These are phyloP conservation scores for Drosophila burlai DNA, from an alignment of 1,140 invertebrate genomes.

Conservation along the genomic window DNA sequence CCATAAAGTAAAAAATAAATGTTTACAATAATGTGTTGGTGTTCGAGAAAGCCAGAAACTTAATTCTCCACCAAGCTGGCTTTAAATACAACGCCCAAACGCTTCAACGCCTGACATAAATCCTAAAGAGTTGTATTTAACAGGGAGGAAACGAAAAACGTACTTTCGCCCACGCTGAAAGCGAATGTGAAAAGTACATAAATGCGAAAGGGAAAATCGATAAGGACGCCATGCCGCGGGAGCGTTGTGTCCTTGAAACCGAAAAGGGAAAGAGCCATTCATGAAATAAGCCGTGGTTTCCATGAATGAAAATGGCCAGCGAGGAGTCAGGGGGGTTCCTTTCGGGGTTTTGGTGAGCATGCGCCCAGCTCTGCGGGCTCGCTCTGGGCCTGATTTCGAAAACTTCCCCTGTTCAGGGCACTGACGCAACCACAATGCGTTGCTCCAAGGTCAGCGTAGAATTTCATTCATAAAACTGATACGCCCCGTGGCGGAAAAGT, in stretches of 20 bases:
- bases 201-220: constrained; percentile 66
- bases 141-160: constrained; percentile 16
- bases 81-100: constrained; percentile 22
- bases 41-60: background rate
- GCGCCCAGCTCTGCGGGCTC: constrained; percentile 16
- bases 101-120: constrained; percentile 6
- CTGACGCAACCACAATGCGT: constrained; percentile 75
- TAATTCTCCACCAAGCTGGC: background rate
- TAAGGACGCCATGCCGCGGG: constrained; percentile 59
- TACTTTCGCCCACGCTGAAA: constrained; percentile 42
- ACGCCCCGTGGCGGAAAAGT: constrained; percentile 53
- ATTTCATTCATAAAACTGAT: constrained; percentile 79
- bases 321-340: constrained; percentile 16
- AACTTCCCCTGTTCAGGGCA: constrained; percentile 48
- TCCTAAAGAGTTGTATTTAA: constrained; percentile 24
- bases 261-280: constrained; percentile 56
- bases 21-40: background rate
- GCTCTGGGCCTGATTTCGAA: constrained; percentile 24
- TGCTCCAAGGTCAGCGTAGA: constrained; percentile 79
- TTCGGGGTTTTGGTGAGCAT: constrained; percentile 38
- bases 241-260: constrained; percentile 65
- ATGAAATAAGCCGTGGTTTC: constrained; percentile 59
- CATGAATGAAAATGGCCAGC: constrained; percentile 57
- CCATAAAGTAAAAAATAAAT: background rate
- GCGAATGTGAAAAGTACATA: constrained; percentile 31